A percentile compares a stretch with the other conserved stretches of the same genome.
These are phyloP conservation scores for Melanocharis versteri DNA, from an alignment of 2,113 vertebrate species.

Conservation along the genomic window DNA sequence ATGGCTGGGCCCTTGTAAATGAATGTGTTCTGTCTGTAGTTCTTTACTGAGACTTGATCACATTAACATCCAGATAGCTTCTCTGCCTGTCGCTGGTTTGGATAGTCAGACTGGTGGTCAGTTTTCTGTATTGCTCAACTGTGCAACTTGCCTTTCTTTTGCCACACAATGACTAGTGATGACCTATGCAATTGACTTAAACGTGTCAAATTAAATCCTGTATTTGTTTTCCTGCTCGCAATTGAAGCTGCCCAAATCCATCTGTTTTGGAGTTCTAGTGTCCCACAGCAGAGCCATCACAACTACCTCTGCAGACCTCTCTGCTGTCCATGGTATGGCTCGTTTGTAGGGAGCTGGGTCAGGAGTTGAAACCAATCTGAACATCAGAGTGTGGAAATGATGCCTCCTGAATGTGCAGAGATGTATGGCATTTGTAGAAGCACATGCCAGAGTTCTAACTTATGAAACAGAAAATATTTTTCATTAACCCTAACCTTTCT, in stretches of 20 bases:
- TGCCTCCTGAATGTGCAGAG: background rate
- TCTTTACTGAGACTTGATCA: background rate
- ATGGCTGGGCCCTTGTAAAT: background rate
- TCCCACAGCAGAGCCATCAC: background rate
- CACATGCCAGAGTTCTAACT: background rate
- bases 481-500: fast-evolving
- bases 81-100: background rate
- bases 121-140: background rate
- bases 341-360: background rate
- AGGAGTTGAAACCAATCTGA: background rate
- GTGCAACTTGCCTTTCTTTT: background rate
- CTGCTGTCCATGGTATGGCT: background rate
- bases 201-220: background rate
- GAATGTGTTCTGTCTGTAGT: background rate
- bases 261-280: background rate
- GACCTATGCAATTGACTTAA: background rate
- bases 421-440: background rate
- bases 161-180: background rate
- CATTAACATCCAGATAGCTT: background rate
- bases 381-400: background rate
- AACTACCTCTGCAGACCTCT: background rate
- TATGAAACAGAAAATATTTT: background rate
- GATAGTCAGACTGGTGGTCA: background rate
- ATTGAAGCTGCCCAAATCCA: background rate
- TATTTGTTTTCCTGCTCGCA: background rate